These are phyloP conservation scores for Alouatta palliata DNA, from an alignment of 2,113 vertebrate genomes.

Conservation along the genomic window DNA sequence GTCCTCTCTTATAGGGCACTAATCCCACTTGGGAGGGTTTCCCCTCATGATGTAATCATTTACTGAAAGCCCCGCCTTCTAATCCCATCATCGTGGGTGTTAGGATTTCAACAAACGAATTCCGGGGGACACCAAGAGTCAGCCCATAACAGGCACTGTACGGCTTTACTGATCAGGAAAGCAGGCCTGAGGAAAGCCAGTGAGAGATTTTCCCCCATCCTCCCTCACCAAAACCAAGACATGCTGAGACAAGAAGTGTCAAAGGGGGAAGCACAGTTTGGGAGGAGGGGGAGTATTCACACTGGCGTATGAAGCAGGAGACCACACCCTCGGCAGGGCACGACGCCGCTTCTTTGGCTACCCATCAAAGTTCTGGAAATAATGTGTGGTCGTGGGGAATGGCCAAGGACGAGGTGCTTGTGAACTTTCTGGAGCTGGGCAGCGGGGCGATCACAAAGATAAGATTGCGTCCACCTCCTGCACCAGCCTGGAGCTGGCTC, in stretches of 20 bases:
- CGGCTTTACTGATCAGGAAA: neutral
- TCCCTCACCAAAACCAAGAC: neutral
- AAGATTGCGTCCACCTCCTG: neutral
- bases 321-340: fast-evolving
- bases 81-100: neutral
- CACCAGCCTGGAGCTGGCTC: neutral
- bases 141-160: neutral
- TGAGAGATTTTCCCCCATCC: neutral
- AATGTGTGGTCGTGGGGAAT: neutral
- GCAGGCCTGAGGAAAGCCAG: neutral
- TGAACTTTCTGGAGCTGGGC: neutral
- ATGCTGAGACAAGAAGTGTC: neutral
- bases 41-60: neutral
- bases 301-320: neutral
- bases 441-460: neutral
- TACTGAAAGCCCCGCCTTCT: neutral
- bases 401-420: neutral
- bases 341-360: neutral
- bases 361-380: neutral
- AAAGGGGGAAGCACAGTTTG: neutral
- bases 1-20: too few species aligned
- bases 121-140: neutral
- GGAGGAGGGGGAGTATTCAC: neutral
- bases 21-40: neutral
- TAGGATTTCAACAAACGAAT: neutral